Evolutionary conservation across 2,888 invertebrate genomes (phyloP), one percentile per base, ranked within the genome.

Genomic region (Watsonalla binaria): DNA sequence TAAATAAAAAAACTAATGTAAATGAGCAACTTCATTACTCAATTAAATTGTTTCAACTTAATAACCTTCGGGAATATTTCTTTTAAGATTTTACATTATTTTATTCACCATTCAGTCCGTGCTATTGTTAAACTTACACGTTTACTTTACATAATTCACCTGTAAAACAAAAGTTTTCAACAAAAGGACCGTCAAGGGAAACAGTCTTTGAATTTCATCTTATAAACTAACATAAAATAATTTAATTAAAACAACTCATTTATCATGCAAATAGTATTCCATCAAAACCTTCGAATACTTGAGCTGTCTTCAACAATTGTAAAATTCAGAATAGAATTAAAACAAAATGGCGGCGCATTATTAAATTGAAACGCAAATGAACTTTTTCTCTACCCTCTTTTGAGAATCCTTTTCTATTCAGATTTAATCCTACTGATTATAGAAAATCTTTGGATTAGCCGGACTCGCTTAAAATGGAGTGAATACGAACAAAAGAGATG

Each of bases 281-380:
- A 37, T 35, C 48, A 49, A 15, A 37, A n/a, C 15, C 37, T 50
- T 54, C 47, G 15, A 37, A 24, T 6, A 15, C 11, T 37, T 15
- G 24, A 39, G 24, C 14, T 46, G 15, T 46, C 46, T 47, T 24
- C 42, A 24, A 55, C 51, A 48, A 48, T 59, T 37, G 62, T 54
- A 50, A n/a, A 59, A 59, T 59, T 59, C 57, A 56, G 54, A 57
- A 61, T 56, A 52, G 56, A 57, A 58, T 65, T 62, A 56, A 58
- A 65, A 65, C 61, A 63, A 62, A 59, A 55, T 60, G 60, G 58
- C 60, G 65, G 62, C 58, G 59, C 54, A 62, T 66, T 60, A 63
- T 60, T 56, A 61, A 66, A 66, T 65, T 66, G 61, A 68, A 66
- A 61, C 53, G 58, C 53, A 58, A 67, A 68, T 58, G 55, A 59